Conservation (phyloP, 2,797 vertebrate genomes). For the Kryptolebias ocellatus region DNA sequence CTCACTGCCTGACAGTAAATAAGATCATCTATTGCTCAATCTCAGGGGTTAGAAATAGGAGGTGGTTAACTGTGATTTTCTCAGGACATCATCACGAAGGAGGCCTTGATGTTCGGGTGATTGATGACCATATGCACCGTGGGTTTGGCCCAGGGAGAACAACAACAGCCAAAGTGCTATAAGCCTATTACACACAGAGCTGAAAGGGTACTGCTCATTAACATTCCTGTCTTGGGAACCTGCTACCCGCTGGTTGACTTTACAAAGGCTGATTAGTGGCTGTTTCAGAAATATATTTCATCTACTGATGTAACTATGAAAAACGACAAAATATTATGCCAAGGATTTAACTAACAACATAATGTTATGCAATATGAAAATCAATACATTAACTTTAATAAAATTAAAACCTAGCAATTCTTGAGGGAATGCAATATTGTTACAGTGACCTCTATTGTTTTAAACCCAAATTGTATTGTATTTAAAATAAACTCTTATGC, state of each 20-base stretch:
- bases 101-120: constrained; percentile 43
- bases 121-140: constrained; percentile 49
- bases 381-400: no score
- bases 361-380: no score
- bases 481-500: not conserved
- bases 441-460: no score
- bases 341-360: no score
- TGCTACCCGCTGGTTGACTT: constrained; percentile 63
- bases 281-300: constrained; percentile 42
- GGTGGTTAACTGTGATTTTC: constrained; percentile 1
- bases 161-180: constrained; percentile 54
- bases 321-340: no score
- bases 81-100: constrained; percentile 49
- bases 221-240: constrained; percentile 79
- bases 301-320: not conserved
- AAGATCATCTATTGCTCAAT: not conserved
- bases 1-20: not conserved
- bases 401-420: no score
- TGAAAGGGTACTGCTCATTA: constrained; percentile 73
- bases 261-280: constrained; percentile 65
- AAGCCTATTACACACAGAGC: constrained; percentile 75
- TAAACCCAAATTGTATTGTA: no score
- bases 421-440: no score
- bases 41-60: constrained; percentile 3
- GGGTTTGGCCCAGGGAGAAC: constrained; percentile 50